Evolutionary conservation across 2,113 vertebrate genomes (phyloP), one percentile per base, ranked within the genome.

Genomic region (Nycticryphes semicollaris): DNA sequence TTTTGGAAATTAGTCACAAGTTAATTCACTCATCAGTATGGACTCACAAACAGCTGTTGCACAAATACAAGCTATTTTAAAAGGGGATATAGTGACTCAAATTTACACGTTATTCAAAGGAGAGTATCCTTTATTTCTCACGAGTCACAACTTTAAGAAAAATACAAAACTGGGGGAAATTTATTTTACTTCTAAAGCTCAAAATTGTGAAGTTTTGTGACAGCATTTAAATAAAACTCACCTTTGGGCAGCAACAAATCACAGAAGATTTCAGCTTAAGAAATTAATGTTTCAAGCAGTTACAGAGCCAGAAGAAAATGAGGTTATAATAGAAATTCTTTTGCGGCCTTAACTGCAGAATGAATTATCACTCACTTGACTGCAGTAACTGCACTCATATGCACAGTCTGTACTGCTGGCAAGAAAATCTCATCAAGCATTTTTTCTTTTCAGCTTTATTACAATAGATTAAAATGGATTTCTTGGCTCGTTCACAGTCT

Each of bases 401-500:
- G n/a, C 84, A 87, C 45, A 87, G 51, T 3, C 51, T 68, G 56
- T 31, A 84, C 28, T 24, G 74, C 69, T 91, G 89, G 70, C 89
- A 87, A 76, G 51, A 73, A 89, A 94, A 84, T 7, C 30, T 39
- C 39, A 89, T 33, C 73, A n/a, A 84, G 23, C 68, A 63, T 56
- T 78, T 90, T 90, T 84, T 63, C 76, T 80, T 75, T 75, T 75
- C 60, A 87, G 77, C 35, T 87, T 87, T 69, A 91, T 69, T 66
- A 80, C 39, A 89, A 69, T 3, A 91, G 67, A 90, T 93, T 82
- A 79, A 91, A 95, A 94, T 41, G n/a, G 78, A 77, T 90, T 87
- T 89, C 57, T 83, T 76, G 74, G 81, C 45, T 91, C 22, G 0
- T 74, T 94, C 78, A 62, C 53, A 91, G 81, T n/a, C 53, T 73